These are phyloP conservation scores for Mellilla xanthometata DNA, from an alignment of 2,888 invertebrate species.

Conservation along the genomic window DNA sequence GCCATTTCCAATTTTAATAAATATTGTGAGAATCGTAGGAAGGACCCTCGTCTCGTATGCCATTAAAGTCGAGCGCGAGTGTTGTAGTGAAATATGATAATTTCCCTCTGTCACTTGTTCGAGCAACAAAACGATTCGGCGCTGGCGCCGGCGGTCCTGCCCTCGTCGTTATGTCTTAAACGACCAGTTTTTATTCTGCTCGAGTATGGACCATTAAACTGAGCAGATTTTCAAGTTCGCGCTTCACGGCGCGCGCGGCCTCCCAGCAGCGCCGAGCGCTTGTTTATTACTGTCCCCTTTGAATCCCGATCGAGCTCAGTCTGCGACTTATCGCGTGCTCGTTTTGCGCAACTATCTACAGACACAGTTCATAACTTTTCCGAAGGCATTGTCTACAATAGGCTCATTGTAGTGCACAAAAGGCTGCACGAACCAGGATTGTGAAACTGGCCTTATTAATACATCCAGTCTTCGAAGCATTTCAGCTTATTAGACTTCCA, in stretches of 20 bases:
- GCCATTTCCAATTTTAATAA: constrained; percentile 48
- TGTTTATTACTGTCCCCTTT: constrained; percentile 37
- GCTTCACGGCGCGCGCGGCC: constrained; percentile 34
- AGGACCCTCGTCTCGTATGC: constrained; percentile 39
- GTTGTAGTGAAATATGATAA: constrained; percentile 71
- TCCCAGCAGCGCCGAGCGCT: constrained; percentile 10
- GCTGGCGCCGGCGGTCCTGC: constrained; percentile 69
- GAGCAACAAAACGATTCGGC: constrained; percentile 50
- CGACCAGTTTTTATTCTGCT: constrained; percentile 66
- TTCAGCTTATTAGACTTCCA: constrained; percentile 44
- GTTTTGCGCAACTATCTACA: constrained; percentile 27
- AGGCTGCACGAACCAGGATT: constrained; percentile 34
- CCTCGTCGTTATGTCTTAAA: constrained; percentile 50
- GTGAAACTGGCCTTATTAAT: background rate
- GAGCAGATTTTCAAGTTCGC: constrained; percentile 56
- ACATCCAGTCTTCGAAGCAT: constrained; percentile 33
- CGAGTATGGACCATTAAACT: constrained; percentile 64
- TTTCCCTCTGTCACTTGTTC: constrained; percentile 52
- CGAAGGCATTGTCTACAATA: constrained; percentile 30
- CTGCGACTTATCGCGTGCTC: constrained; percentile 17
- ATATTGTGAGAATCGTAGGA: constrained; percentile 36
- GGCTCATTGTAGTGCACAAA: constrained; percentile 33
- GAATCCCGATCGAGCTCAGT: constrained; percentile 22
- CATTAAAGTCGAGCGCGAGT: constrained; percentile 62
- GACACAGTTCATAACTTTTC: constrained; percentile 31